These are phyloP conservation scores for Gymnocypris eckloni DNA, from an alignment of 2,797 vertebrate species.

Conservation along the genomic window DNA sequence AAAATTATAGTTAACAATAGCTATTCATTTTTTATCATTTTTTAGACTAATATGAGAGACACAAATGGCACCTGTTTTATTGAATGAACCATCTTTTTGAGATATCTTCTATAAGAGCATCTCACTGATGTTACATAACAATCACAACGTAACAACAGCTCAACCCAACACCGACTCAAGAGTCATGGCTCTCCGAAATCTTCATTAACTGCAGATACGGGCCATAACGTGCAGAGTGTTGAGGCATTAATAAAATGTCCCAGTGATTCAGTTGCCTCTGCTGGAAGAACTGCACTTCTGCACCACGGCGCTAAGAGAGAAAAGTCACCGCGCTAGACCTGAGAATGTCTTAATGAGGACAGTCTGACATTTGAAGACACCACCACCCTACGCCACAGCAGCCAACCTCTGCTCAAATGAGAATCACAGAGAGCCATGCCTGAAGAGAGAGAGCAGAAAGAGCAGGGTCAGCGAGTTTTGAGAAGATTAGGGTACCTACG, in stretches of 20 bases:
- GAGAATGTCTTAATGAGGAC: constrained; percentile 20
- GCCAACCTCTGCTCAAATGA: not conserved
- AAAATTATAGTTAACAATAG: not conserved
- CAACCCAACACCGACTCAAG: not conserved
- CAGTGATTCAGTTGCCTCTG: constrained; percentile 1
- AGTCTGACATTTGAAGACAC: constrained; percentile 7
- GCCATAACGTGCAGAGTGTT: not conserved
- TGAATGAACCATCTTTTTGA: not conserved
- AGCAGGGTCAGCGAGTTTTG: not conserved
- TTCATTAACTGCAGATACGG: not conserved
- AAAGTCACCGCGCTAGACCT: not conserved
- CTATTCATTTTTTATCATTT: not conserved
- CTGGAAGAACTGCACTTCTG: constrained; percentile 1
- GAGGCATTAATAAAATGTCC: constrained; percentile 14
- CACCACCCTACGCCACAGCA: not conserved
- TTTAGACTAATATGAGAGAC: not conserved
- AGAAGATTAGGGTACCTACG: not conserved
- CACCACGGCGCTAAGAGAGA: not conserved
- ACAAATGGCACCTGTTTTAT: not conserved
- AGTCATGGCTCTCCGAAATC: not conserved
- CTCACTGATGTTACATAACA: not conserved
- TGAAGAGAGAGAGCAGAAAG: not conserved
- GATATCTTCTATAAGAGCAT: not conserved
- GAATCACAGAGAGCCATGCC: not conserved
- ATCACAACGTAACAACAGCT: not conserved